Base-by-base conservation (phyloP, 2,888 invertebrate species). In the Caenorhabditis macrosperma region DNA sequence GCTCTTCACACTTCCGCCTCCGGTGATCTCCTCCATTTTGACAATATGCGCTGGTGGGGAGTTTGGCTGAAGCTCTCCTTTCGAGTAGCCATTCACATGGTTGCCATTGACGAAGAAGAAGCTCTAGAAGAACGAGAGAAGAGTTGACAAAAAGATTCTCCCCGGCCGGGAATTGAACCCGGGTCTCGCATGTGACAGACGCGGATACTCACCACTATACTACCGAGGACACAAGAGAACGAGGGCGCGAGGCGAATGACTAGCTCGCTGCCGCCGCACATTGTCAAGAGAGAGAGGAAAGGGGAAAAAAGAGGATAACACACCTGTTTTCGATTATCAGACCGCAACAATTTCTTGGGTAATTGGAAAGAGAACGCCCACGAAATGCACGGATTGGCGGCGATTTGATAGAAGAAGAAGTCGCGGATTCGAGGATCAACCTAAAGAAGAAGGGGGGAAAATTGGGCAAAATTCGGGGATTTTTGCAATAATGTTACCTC, bases 311-410 rank as follows among this genome's bases (percentile, higher is more conserved):
- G 41, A 41, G 12, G 9, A 22, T 17, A 9, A 57, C 33, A 20
- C 20, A 74, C 79, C 64, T 79, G 79, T 44, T 74, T 74, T 63
- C 79, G 20, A 59, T 74, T 46, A 59, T 79, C 79, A 24, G 63
- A 69, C 17, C 69, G 28, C 44, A 79, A 60, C 22, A 79, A 41
- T 20, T 75, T 75, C 24, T 82, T 82, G 7, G 86, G 85, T 12
- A 88, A 59, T 54, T 88, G 88, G 59, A 88, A 86, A 2, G 85
- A 84, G 64, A 88, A 88, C 1, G 86, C 82, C 88, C 88, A 88
- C 0, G 86, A 83, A 41, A 86, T 78, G 38, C 78, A 82, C 2
- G 81, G 83, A 74, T 85, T 85, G 9, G 82, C 85, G 20, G 85
- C 85, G 41, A 86, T 84, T 57, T 74, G 76, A 63, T 79, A 69